Evolutionary conservation across 2,888 invertebrate genomes (phyloP).

Genomic region (Hyalella azteca): DNA sequence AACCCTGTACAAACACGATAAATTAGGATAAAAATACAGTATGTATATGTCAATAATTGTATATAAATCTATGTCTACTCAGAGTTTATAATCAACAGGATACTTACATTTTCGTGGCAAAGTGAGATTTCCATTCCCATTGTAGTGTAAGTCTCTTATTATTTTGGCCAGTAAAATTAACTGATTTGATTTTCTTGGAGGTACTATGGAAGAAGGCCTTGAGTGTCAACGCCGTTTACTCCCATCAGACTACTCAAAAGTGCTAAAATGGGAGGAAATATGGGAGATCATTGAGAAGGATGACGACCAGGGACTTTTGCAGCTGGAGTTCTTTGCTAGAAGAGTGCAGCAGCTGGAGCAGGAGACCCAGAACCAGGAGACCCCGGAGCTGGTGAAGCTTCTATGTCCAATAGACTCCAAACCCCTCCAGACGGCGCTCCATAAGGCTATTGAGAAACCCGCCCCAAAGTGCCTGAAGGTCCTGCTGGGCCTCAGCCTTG

Average conservation of each 20-base stretch:
- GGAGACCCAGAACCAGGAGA: too few relatives aligned
- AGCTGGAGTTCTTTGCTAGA: too few relatives aligned
- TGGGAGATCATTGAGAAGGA: slow-evolving; percentile 5
- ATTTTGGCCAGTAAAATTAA: too few relatives aligned
- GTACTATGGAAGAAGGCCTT: slow-evolving; percentile 17
- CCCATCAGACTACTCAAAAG: background rate
- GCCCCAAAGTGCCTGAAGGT: slow-evolving; percentile 41
- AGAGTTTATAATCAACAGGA: too few relatives aligned
- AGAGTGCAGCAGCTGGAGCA: slow-evolving; percentile 1
- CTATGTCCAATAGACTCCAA: background rate
- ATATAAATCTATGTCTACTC: too few relatives aligned
- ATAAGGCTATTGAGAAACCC: slow-evolving; percentile 37
- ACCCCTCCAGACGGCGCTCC: slow-evolving; percentile 37
- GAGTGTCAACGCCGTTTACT: background rate
- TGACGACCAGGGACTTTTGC: background rate
- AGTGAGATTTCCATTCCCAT: too few relatives aligned
- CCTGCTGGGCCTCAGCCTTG: too few relatives aligned
- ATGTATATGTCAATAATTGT: too few relatives aligned
- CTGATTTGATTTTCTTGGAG: slow-evolving; percentile 14
- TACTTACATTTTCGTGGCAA: too few relatives aligned
- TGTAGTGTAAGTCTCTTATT: too few relatives aligned
- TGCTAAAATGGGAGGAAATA: slow-evolving; percentile 23
- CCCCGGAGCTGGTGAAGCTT: background rate
- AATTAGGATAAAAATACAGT: too few relatives aligned
- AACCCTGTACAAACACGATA: too few relatives aligned